phyloP scores from a whole-genome alignment of 2,888 invertebrate species.

The Lathronympha strigana region DNA sequence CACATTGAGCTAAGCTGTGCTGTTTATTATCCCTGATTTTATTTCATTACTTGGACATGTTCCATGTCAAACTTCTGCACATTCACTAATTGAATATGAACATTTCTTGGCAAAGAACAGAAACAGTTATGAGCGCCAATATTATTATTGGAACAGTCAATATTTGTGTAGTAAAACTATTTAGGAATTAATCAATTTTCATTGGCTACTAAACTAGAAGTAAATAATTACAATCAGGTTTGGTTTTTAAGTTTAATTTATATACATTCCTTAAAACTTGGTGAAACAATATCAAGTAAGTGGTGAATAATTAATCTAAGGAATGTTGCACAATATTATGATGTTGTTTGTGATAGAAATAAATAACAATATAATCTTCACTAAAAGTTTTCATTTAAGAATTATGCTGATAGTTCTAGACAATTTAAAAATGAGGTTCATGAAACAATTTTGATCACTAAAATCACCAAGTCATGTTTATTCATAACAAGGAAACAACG shows the following conservation, averaged over 20 bases:
- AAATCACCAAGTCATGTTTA: conserved; percentile 72
- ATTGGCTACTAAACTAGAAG: conserved; percentile 3
- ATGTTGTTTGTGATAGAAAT: conserved; percentile 39
- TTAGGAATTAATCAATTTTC: neutral
- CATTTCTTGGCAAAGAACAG: conserved; percentile 7
- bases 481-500: conserved; percentile 76
- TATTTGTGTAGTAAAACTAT: neutral
- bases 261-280: conserved; percentile 74
- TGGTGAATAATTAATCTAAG: conserved; percentile 56
- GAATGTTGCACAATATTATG: conserved; percentile 72
- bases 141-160: conserved; percentile 18
- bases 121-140: conserved; percentile 2
- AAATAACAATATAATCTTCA: conserved; percentile 47
- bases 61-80: neutral
- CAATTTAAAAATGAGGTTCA: conserved; percentile 55
- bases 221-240: conserved; percentile 34
- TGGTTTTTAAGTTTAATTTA: conserved; percentile 64
- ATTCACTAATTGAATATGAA: neutral
- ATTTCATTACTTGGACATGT: neutral
- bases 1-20: too few relatives aligned
- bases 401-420: conserved; percentile 54
- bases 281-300: conserved; percentile 47
- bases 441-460: conserved; percentile 66
- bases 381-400: conserved; percentile 60
- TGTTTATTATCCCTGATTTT: too few relatives aligned